Conservation (phyloP, 2,888 invertebrate species). For the Lithodes maja region DNA sequence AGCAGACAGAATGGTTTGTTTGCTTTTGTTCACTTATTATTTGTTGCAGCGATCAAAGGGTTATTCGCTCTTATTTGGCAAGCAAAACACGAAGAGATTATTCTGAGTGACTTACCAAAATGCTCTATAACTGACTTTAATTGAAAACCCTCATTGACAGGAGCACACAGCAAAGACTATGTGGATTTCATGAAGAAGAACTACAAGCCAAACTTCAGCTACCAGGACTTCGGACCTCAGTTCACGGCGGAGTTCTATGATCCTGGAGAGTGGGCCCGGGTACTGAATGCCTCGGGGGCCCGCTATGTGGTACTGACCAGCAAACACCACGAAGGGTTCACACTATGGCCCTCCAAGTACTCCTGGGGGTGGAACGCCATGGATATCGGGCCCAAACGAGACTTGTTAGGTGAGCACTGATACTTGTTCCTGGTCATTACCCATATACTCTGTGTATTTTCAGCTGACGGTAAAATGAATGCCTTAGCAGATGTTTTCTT, state of each 20-base stretch:
- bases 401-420: constrained; percentile 80
- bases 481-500: no score
- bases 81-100: no score
- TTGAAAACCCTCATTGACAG: neutral
- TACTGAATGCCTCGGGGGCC: constrained; percentile 90
- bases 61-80: no score
- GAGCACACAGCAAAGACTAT: neutral
- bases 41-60: no score
- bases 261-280: constrained; percentile 86
- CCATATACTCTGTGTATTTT: no score
- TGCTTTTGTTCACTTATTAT: no score
- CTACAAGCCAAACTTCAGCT: constrained; percentile 89
- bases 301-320: constrained; percentile 89
- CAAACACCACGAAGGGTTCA: constrained; percentile 92
- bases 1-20: no score
- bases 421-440: no score
- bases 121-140: no score
- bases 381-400: constrained; percentile 85
- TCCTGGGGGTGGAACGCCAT: constrained; percentile 90
- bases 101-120: no score
- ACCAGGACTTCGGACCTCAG: constrained; percentile 92
- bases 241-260: constrained; percentile 90
- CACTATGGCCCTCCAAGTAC: constrained; percentile 87
- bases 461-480: no score
- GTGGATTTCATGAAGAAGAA: constrained; percentile 85